Base-by-base conservation (phyloP, 2,888 invertebrate genomes). In the Drosophila bunnanda region DNA sequence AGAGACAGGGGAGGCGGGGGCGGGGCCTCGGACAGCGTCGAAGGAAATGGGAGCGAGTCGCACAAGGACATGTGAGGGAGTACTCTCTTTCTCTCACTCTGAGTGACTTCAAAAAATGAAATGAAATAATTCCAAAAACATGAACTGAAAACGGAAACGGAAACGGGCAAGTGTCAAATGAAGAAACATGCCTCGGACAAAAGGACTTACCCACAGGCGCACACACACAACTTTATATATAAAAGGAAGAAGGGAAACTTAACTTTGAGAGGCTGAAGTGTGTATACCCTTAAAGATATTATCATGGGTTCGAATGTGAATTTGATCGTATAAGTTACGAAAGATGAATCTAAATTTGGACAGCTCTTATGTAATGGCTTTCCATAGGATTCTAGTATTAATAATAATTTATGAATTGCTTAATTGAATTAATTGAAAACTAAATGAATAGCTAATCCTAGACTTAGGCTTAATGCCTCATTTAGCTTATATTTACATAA, bases 121-220 rank as follows among this genome's bases (percentile, higher is more conserved):
- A 84, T 83, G 84, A 84, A 84, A 87, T 86, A 84, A 84, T 84
- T 84, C 87, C 83, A 74, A 84, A 87, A 86, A 82, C 86, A 83
- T 83, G 83, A 80, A 78, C 79, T 80, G 86, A 86, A 84, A 79
- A 86, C 79, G 84, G 78, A 83, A 78, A 86, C 79, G 84, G 78
- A 84, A 81, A 87, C 80, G 76, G 78, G 78, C 72, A 75, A 81
- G 78, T 81, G 87, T 83, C 86, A 86, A 86, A 73, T 75, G 74
- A 81, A 74, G 70, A 57, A 84, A 73, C 79, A 83, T 70, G 83
- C 80, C 46, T 53, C 53, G 59, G 22, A 66, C 62, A 67, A 65
- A 65, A 65, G 64, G 50, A 65, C 64, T 65, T 52, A 54, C 41
- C 60, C 71, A 60, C 38, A 59, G 48, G 28, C 32, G 32, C n/a